A percentile compares a stretch with the other conserved stretches of the same genome.
These are phyloP conservation scores for sheep (Ovis aries) DNA, from an alignment of 2,113 vertebrate genomes.

Conservation along the genomic window DNA sequence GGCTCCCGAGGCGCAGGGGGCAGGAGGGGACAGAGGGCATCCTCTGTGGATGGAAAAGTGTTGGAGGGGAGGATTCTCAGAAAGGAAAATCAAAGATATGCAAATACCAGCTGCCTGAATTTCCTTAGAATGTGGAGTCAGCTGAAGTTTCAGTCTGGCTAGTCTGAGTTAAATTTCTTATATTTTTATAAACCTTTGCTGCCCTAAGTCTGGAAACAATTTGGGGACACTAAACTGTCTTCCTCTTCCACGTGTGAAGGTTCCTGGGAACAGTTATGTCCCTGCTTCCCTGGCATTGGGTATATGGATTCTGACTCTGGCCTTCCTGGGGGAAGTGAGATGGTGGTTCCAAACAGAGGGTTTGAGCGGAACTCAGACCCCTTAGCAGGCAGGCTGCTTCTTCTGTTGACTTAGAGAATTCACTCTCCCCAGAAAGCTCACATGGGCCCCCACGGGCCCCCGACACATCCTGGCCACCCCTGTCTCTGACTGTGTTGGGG, in stretches of 20 bases:
- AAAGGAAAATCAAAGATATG: neutral
- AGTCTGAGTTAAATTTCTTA: neutral
- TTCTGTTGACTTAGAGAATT: neutral
- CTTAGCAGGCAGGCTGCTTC: neutral
- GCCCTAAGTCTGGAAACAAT: neutral
- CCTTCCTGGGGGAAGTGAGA: neutral
- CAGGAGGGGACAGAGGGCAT: neutral
- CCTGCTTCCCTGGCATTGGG: neutral
- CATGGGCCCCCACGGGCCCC: neutral
- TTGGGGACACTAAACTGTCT: neutral
- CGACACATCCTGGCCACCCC: neutral
- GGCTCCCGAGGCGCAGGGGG: neutral
- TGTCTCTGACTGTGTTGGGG: neutral
- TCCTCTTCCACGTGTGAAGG: neutral
- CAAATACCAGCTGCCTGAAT: neutral
- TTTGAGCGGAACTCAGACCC: neutral
- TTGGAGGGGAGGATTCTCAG: neutral
- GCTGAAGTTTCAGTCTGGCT: neutral
- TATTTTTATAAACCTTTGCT: neutral
- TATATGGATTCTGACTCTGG: neutral
- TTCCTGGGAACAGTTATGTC: neutral
- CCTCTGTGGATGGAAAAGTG: neutral
- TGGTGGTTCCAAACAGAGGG: neutral
- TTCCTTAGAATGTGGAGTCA: neutral
- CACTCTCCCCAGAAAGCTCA: neutral